Evolutionary conservation across 2,113 vertebrate genomes (phyloP).

Genomic region (Merops nubicus): DNA sequence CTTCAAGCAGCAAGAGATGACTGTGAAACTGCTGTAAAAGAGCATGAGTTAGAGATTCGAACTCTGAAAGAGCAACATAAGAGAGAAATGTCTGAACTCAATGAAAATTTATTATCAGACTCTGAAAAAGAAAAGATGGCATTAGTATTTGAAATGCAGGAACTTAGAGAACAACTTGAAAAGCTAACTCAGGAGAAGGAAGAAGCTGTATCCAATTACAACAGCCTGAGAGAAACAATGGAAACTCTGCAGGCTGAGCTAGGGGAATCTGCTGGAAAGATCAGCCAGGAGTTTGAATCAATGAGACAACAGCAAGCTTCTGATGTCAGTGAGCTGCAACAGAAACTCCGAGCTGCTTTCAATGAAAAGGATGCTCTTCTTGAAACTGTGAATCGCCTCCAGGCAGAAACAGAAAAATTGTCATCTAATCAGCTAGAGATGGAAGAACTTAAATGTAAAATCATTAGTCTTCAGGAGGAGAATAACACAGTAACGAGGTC

Average conservation of each 20-base stretch:
- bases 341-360: conserved; percentile 79
- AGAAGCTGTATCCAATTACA: conserved; percentile 80
- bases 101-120: conserved; percentile 60
- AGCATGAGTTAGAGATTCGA: conserved; percentile 69
- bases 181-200: conserved; percentile 82
- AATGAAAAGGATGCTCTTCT: conserved; percentile 82
- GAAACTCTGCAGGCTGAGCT: conserved; percentile 85
- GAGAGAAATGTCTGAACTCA: conserved; percentile 73
- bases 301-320: conserved; percentile 88
- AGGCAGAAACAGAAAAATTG: conserved; percentile 66
- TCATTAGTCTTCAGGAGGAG: conserved; percentile 74
- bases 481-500: conserved; percentile 74
- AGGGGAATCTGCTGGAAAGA: conserved; percentile 85
- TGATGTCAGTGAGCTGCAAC: conserved; percentile 83
- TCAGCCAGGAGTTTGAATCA: conserved; percentile 85
- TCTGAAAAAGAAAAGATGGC: conserved; percentile 77
- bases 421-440: conserved; percentile 52
- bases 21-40: conserved; percentile 1
- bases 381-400: conserved; percentile 76
- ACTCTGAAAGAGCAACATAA: conserved; percentile 70
- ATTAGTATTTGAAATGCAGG: conserved; percentile 73
- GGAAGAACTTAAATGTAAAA: conserved; percentile 74
- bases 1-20: conserved; percentile 59
- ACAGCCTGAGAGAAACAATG: conserved; percentile 83
- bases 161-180: conserved; percentile 81